Evolutionary conservation across 2,888 invertebrate species (phyloP).

Genomic region (Tenthredo mesomela): DNA sequence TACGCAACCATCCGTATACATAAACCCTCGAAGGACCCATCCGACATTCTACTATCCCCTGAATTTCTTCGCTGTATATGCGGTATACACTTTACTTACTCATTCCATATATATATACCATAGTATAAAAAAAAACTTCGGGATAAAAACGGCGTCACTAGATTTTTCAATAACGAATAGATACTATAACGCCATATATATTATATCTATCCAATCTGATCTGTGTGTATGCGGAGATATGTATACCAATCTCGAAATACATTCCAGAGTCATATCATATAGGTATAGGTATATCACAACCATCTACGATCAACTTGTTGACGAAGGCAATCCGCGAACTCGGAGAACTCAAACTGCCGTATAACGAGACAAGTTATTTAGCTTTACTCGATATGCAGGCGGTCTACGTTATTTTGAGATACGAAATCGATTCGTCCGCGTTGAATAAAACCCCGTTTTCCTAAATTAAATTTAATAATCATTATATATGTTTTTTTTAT

Average conservation of each 20-base stretch:
- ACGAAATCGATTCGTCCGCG: too few relatives aligned
- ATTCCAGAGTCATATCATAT: not conserved
- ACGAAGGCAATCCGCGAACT: not conserved
- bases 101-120: not conserved
- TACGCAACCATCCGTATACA: not conserved
- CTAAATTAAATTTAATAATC: too few relatives aligned
- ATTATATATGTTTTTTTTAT: not conserved
- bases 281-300: too few relatives aligned
- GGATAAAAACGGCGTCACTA: not conserved
- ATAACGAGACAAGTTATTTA: conserved; percentile 19
- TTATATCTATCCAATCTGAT: too few relatives aligned
- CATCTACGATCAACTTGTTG: conserved; percentile 9
- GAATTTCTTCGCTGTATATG: not conserved
- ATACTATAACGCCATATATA: too few relatives aligned
- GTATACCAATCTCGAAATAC: not conserved
- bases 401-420: too few relatives aligned
- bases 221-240: not conserved
- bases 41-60: not conserved
- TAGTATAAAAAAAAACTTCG: too few relatives aligned
- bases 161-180: too few relatives aligned
- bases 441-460: too few relatives aligned
- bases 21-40: not conserved
- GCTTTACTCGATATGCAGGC: too few relatives aligned
- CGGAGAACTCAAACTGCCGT: not conserved
- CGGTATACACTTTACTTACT: not conserved